Conservation (phyloP, 1,140 invertebrate genomes). For the Oppia nitens region DNA sequence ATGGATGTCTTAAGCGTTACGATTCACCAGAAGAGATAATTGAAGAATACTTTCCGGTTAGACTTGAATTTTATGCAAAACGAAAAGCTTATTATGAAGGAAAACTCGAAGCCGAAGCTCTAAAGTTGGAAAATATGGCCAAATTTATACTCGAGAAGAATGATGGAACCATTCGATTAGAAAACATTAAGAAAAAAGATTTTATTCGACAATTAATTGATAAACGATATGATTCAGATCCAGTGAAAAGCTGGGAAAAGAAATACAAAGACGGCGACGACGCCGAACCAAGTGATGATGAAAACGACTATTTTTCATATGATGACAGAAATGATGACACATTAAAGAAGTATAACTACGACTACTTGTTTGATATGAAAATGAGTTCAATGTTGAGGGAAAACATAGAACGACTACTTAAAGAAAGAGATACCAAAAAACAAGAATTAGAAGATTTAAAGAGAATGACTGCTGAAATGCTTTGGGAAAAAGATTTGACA, state of each 20-base stretch:
- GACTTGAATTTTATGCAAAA: constrained; percentile 64
- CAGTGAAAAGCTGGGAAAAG: constrained; percentile 82
- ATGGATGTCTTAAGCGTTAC: constrained; percentile 63
- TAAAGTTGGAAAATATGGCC: constrained; percentile 80
- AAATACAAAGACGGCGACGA: constrained; percentile 42
- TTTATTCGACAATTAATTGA: constrained; percentile 76
- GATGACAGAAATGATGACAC: constrained; percentile 24
- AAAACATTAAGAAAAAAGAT: constrained; percentile 78
- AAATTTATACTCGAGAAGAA: constrained; percentile 95
- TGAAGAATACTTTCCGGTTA: constrained; percentile 62
- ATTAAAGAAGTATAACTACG: constrained; percentile 36
- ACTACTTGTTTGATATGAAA: constrained; percentile 81
- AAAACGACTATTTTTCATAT: constrained; percentile 7
- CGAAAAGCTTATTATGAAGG: constrained; percentile 83
- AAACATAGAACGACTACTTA: constrained; percentile 58
- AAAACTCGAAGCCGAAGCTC: constrained; percentile 69
- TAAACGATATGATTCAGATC: constrained; percentile 80
- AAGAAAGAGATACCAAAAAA: constrained; percentile 34
- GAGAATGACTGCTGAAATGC: constrained; percentile 49
- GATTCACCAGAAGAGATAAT: constrained; percentile 64
- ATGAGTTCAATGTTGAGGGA: constrained; percentile 87
- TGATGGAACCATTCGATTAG: constrained; percentile 62
- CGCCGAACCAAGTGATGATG: constrained; percentile 25
- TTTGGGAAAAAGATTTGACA: constrained; percentile 82
- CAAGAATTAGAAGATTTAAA: constrained; percentile 29